A percentile compares a stretch with the other conserved stretches of the same genome.
phyloP scores from a whole-genome alignment of 2,113 vertebrate species.

The Nesospiza acunhae region DNA sequence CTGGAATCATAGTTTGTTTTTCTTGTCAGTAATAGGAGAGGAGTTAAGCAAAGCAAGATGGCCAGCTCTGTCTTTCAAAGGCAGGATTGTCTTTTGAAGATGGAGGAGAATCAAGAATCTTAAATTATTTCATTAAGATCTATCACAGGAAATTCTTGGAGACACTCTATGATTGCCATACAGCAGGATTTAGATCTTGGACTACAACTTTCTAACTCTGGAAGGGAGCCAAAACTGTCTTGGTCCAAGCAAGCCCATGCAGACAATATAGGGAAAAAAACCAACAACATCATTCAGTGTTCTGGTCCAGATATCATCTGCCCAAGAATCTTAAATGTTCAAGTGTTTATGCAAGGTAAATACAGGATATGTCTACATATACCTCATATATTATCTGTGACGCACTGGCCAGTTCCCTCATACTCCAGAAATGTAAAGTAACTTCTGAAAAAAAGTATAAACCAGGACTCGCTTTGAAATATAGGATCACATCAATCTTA shows the following conservation, averaged over 20 bases:
- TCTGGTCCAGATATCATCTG: neutral
- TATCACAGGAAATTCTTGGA: neutral
- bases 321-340: neutral
- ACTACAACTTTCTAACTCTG: neutral
- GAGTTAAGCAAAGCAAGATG: neutral
- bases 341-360: neutral
- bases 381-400: neutral
- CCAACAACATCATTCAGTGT: neutral
- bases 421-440: neutral
- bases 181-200: neutral
- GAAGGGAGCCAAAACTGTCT: neutral
- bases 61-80: neutral
- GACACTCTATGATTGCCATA: neutral
- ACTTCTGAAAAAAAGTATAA: neutral
- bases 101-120: neutral
- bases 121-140: neutral
- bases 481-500: neutral
- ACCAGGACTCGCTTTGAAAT: neutral
- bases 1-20: neutral
- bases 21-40: neutral
- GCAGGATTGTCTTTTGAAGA: neutral
- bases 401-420: neutral
- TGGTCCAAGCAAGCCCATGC: neutral
- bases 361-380: neutral
- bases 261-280: neutral